phyloP scores from a whole-genome alignment of 2,113 vertebrate species.

The Siphamia tubifer region DNA sequence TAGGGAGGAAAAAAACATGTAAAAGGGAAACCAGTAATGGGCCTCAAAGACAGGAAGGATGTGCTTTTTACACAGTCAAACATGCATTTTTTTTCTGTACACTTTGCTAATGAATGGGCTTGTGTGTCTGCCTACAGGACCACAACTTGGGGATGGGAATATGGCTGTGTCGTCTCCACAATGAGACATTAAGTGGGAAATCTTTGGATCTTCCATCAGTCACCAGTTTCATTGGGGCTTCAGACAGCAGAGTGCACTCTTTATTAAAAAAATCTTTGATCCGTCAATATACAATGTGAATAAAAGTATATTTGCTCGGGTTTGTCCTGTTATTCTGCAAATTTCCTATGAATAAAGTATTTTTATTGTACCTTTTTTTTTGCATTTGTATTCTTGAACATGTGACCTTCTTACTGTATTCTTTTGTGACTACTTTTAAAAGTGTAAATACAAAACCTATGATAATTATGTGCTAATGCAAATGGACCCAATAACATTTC shows the following conservation, averaged over 20 bases:
- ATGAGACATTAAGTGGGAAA: constrained; percentile 12
- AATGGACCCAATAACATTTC: not conserved
- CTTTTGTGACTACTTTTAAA: too few species aligned
- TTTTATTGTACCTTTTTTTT: not conserved
- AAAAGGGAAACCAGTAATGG: not conserved
- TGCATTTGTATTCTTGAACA: not conserved
- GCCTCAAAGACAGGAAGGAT: not conserved
- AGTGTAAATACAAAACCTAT: too few species aligned
- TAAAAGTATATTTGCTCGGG: constrained; percentile 29
- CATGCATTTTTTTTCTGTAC: not conserved
- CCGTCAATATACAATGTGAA: constrained; percentile 61
- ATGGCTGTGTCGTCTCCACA: constrained; percentile 12
- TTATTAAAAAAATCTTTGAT: constrained; percentile 21
- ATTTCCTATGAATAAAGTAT: not conserved
- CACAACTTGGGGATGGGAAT: constrained; percentile 14
- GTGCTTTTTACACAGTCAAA: not conserved
- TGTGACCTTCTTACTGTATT: too few species aligned
- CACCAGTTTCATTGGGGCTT: constrained; percentile 20
- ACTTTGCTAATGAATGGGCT: constrained; percentile 26
- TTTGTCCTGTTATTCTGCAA: constrained; percentile 26
- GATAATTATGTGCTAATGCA: not conserved
- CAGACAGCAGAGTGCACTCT: constrained; percentile 21
- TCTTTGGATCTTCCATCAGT: constrained; percentile 20
- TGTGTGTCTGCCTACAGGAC: constrained; percentile 62
- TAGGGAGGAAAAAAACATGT: not conserved